Conservation (phyloP, 2,113 vertebrate species). For the Hemiscyllium ocellatum region DNA sequence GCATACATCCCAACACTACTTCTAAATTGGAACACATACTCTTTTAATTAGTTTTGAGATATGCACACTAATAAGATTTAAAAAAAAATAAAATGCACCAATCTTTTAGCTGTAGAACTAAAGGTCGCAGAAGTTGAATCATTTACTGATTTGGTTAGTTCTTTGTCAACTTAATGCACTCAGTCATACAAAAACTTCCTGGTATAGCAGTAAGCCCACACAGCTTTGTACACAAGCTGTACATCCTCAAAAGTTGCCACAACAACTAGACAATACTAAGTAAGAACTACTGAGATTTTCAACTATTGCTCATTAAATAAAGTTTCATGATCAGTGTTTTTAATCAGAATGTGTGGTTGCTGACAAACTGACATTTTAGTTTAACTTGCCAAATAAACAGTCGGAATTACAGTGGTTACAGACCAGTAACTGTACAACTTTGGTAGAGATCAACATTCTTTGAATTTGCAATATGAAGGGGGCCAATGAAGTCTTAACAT, state of each 20-base stretch:
- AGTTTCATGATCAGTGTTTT: slow-evolving; percentile 33
- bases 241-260: background rate
- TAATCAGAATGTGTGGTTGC: slow-evolving; percentile 20
- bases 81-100: background rate
- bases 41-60: slow-evolving; percentile 22
- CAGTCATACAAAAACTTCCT: background rate
- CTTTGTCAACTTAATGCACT: background rate
- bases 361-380: slow-evolving; percentile 21
- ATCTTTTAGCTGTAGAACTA: background rate
- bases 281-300: slow-evolving; percentile 20
- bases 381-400: background rate
- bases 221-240: background rate
- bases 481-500: slow-evolving; percentile 31
- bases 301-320: slow-evolving; percentile 33
- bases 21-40: background rate
- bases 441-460: slow-evolving; percentile 34
- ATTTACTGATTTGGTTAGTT: background rate
- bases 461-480: slow-evolving; percentile 16
- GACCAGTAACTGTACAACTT: slow-evolving; percentile 32
- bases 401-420: slow-evolving; percentile 30
- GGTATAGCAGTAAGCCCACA: background rate
- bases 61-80: background rate
- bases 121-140: background rate
- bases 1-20: background rate
- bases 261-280: background rate